Evolutionary conservation across 1,140 invertebrate genomes (phyloP), one percentile per base, ranked within the genome.

Genomic region (Bombus pyrosoma): DNA sequence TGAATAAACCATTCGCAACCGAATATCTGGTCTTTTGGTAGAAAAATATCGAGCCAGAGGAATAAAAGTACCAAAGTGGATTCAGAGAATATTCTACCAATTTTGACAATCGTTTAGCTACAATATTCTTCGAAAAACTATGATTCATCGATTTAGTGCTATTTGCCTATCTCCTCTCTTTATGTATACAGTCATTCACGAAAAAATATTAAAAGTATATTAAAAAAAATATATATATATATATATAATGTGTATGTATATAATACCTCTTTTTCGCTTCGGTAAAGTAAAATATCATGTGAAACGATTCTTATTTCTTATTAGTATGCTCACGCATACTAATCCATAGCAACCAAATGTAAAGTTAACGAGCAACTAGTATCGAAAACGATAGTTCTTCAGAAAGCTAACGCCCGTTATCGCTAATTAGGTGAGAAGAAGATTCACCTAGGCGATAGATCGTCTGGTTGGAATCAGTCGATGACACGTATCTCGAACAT

Each of bases 371-470:
- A 47, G 77, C 22, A 5, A 22, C 8, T 22, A 12, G 2, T 39
- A 43, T 84, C 43, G 74, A 43, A 25, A 25, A 28, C 13, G 39
- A 39, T 53, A n/a, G 39, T 28, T 39, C 34, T 0, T 22, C 4
- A 6, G 32, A 80, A 39, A 85, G 22, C 4, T 22, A 28, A 47
- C 68, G 32, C 76, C 13, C 47, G 68, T 85, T 80, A 85, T 80
- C 76, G 72, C 15, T 32, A 72, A 72, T 85, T 80, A 80, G 76
- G 76, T 39, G 83, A 72, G 83, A 78, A 78, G 71, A 37, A 41
- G 69, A 64, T 53, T 53, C 76, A 73, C 76, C 76, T 73, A 68
- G 18, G 12, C 39, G 39, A 77, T 72, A 53, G 39, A 64, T 39
- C 75, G n/a, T 62, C 37, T n/a, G 9, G n/a, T 79, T 64, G 25